phyloP scores from a whole-genome alignment of 2,113 vertebrate genomes.

The Oostethus manadensis region DNA sequence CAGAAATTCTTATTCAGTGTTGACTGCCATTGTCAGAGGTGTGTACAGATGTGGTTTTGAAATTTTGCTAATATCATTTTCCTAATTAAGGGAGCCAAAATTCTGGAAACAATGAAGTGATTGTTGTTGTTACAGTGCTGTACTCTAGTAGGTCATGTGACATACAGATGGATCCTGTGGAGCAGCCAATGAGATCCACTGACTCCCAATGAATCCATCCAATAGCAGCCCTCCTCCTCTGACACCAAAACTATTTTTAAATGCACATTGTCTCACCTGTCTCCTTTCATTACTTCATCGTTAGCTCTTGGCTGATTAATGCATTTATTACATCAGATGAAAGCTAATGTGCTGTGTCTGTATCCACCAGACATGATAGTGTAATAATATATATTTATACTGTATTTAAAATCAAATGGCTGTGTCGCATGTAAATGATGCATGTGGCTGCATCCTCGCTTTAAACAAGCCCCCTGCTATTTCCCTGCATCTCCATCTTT shows the following conservation, averaged over 20 bases:
- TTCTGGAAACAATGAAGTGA: too few species aligned
- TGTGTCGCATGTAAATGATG: not conserved
- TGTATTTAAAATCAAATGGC: not conserved
- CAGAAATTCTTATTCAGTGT: too few species aligned
- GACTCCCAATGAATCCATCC: constrained; percentile 25
- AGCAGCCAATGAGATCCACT: constrained; percentile 46
- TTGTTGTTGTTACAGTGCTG: constrained; percentile 10
- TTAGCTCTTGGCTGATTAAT: constrained; percentile 15
- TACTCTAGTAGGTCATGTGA: constrained; percentile 48
- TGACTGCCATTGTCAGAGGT: too few species aligned
- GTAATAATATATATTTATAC: not conserved
- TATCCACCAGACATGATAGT: not conserved
- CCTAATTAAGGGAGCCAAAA: too few species aligned
- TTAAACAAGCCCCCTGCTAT: constrained; percentile 12
- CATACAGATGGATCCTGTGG: constrained; percentile 31
- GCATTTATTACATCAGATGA: constrained; percentile 15
- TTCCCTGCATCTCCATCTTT: constrained; percentile 16
- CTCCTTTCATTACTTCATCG: constrained; percentile 47
- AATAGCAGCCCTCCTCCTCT: constrained; percentile 5
- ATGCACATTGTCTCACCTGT: constrained; percentile 28
- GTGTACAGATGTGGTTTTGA: too few species aligned
- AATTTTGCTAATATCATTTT: too few species aligned
- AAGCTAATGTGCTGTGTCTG: constrained; percentile 4
- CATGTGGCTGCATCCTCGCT: not conserved
- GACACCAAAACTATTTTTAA: constrained; percentile 58